Evolutionary conservation across 2,113 vertebrate genomes (phyloP), one percentile per base, ranked within the genome.

Genomic region (Piaya cayana): DNA sequence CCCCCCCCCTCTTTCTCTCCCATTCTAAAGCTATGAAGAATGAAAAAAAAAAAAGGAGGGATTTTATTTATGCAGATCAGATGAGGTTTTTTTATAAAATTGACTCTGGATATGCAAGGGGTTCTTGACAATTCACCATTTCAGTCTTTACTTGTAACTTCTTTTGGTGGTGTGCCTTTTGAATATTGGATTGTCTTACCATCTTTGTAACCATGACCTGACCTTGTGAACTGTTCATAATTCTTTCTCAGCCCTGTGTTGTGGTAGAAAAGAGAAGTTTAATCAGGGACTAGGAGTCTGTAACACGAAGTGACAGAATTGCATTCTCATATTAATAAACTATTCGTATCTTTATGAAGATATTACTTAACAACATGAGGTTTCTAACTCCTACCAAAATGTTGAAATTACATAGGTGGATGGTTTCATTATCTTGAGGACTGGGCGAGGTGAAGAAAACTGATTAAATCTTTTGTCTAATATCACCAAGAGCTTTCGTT

Each of bases 81-180:
- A 47, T 1, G 2, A 7, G 1, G 39, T 39, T 39, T 0, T 30
- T 72, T 29, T 11, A 8, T n/a, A 55, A 76, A 60, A 5, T 25
- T 49, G 18, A 15, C 5, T 27, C 18, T 56, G 18, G 13, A 29
- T 5, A 29, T 8, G 4, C 32, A 26, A 82, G 12, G 22, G 17
- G 4, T 15, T 78, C 70, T 63, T 34, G 26, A 55, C 15, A 82
- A 36, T 27, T 45, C 27, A 60, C 6, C 8, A 5, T 4, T n/a
- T 69, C 3, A 26, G 25, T 42, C 11, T 59, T 86, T 15, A 19
- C 3, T 58, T 86, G 16, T 32, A 72, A n/a, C n/a, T 82, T 92
- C 20, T 37, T 2, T 82, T 22, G 8, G 2, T 43, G 21, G 2
- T 43, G 9, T 77, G n/a, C 12, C 11, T 47, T 83, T 65, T 76